These are phyloP conservation scores for Leptopilina myrica DNA, from an alignment of 2,888 invertebrate species.

Conservation along the genomic window DNA sequence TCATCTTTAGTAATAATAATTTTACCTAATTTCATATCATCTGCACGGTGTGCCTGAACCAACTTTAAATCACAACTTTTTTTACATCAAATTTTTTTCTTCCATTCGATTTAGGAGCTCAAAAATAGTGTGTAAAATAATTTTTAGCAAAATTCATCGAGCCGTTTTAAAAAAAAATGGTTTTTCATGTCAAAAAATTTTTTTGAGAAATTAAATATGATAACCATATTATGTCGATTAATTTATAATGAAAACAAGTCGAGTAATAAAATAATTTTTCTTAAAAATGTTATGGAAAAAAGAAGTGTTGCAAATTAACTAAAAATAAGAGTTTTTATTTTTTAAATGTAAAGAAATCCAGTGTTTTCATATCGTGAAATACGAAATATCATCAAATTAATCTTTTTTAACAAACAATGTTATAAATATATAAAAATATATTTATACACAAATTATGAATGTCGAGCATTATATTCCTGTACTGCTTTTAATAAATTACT, in stretches of 20 bases:
- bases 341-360: background rate
- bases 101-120: background rate
- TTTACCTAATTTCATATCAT: too few species aligned
- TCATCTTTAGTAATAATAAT: too few species aligned
- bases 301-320: too few species aligned
- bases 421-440: background rate
- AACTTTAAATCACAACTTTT: slow-evolving; percentile 12
- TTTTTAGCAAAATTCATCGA: too few species aligned
- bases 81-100: slow-evolving; percentile 20
- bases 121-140: too few species aligned
- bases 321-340: slow-evolving; percentile 13
- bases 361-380: background rate
- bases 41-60: slow-evolving; percentile 1
- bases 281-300: too few species aligned
- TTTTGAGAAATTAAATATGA: background rate
- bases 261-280: too few species aligned
- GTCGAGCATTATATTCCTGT: slow-evolving; percentile 7
- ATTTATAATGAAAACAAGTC: too few species aligned
- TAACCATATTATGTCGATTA: too few species aligned
- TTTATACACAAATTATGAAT: slow-evolving; percentile 18
- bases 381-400: too few species aligned
- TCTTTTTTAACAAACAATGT: slow-evolving; percentile 1
- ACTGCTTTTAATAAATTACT: slow-evolving; percentile 10
- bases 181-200: too few species aligned
- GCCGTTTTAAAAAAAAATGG: too few species aligned